Evolutionary conservation across 2,113 vertebrate genomes (phyloP).

Genomic region (Chamaea fasciata): DNA sequence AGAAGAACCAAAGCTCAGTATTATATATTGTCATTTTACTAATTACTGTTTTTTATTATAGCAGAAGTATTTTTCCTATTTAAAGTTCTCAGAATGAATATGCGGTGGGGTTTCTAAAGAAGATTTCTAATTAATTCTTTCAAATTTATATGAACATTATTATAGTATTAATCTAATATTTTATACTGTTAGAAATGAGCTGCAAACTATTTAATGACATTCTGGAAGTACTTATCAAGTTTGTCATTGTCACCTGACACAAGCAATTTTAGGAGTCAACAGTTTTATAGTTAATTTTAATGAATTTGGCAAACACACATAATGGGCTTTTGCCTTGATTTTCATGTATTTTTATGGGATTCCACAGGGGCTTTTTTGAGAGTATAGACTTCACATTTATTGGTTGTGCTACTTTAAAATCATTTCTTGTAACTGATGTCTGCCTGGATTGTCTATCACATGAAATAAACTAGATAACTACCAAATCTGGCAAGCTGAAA

Average conservation of each 20-base stretch:
- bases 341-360: background rate
- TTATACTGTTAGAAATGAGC: background rate
- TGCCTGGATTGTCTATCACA: background rate
- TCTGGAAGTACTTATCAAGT: background rate
- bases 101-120: background rate
- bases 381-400: background rate
- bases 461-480: background rate
- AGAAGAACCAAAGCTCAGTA: background rate
- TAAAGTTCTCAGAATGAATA: background rate
- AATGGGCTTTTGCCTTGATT: background rate
- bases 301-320: slow-evolving; percentile 5
- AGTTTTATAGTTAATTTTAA: slow-evolving; percentile 2
- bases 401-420: background rate
- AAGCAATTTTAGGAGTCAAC: slow-evolving; percentile 21
- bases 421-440: background rate
- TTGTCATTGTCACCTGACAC: slow-evolving; percentile 2
- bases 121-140: background rate
- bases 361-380: background rate
- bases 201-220: background rate
- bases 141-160: background rate
- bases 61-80: background rate
- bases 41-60: background rate
- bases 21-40: background rate
- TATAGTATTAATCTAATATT: background rate
- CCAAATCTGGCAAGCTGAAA: background rate